A percentile compares a stretch with the other conserved stretches of the same genome.
Evolutionary conservation across 1,140 invertebrate genomes (phyloP).

Genomic region (Conopomorpha cramerella): DNA sequence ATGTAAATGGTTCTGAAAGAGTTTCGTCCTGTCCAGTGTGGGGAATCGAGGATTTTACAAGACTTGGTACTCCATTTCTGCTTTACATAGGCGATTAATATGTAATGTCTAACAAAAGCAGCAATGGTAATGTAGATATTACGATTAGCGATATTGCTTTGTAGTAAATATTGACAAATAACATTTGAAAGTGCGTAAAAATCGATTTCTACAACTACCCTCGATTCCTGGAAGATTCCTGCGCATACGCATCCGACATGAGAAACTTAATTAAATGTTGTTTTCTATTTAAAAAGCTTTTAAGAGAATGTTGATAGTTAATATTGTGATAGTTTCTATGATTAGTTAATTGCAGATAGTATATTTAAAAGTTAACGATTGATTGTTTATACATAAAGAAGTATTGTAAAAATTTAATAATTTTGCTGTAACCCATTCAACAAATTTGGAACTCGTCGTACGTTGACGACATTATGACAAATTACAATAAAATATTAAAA

Average conservation of each 20-base stretch:
- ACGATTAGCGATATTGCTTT: too few relatives aligned
- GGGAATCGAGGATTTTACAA: too few relatives aligned
- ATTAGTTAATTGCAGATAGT: not conserved
- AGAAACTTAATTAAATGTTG: conserved; percentile 6
- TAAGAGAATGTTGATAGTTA: conserved; percentile 42
- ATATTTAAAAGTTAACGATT: not conserved
- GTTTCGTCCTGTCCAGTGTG: too few relatives aligned
- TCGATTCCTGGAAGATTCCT: too few relatives aligned
- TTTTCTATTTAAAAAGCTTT: conserved; percentile 39
- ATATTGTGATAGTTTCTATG: conserved; percentile 27
- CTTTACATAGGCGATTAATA: too few relatives aligned
- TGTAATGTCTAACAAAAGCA: too few relatives aligned
- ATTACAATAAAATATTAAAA: conserved; percentile 59
- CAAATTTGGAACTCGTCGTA: conserved; percentile 14
- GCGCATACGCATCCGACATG: not conserved
- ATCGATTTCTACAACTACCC: too few relatives aligned
- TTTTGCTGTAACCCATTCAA: conserved; percentile 25
- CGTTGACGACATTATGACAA: conserved; percentile 49
- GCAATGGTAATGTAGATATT: too few relatives aligned
- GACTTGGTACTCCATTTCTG: too few relatives aligned
- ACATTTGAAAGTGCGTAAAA: too few relatives aligned
- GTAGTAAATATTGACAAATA: too few relatives aligned
- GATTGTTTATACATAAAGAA: conserved; percentile 10
- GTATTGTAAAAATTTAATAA: conserved; percentile 7
- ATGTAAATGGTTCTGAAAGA: too few relatives aligned